Base-by-base conservation (phyloP, 2,797 vertebrate genomes). In the Muscicapa comitata region DNA sequence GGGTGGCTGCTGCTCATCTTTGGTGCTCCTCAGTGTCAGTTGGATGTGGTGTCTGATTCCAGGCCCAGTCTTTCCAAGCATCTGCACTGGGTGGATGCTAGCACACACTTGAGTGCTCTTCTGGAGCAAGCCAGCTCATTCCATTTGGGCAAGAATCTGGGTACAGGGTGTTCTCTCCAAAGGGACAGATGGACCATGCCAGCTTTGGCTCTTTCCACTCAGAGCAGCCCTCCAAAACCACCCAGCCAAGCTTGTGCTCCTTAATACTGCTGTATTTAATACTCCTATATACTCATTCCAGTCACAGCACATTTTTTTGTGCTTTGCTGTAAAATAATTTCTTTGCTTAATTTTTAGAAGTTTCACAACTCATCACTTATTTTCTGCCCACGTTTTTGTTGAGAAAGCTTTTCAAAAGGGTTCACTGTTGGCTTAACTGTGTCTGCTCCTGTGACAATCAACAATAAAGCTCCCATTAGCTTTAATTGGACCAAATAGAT, bases 401-500 rank as follows among this genome's bases (percentile, higher is more conserved):
- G 43, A 43, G 63, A 62, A 86, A 72, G 19, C 16, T 84, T 96
- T 96, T 88, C 55, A 66, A 75, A 91, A 78, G 58, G 1, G 7
- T 73, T 94, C 68, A 75, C 24, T 61, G 47, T 62, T 90, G 78
- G 17, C 31, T 90, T 81, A 81, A 68, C n/a, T 26, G 35, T 48
- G 37, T 67, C 58, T 90, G 73, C 19, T 88, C 37, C 66, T 87
- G 29, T 70, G 73, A 90, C 81, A 74, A 72, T 85, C 57, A 74
- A 92, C 42, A 88, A 75, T 38, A 73, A 84, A 70, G 13, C 33
- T 94, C 85, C 85, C 62, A 70, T 83, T 95, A 95, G 65, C 31
- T 93, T 91, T 94, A 96, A 89, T 65, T 89, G 73, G 82, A 63
- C 54, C 28, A 65, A 82, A 80, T 91, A 59, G 83, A 78, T 38